Percentiles rank a stretch among this genome's conserved stretches.
phyloP scores from a whole-genome alignment of 2,888 invertebrate genomes.

The Nycteola revayana region DNA sequence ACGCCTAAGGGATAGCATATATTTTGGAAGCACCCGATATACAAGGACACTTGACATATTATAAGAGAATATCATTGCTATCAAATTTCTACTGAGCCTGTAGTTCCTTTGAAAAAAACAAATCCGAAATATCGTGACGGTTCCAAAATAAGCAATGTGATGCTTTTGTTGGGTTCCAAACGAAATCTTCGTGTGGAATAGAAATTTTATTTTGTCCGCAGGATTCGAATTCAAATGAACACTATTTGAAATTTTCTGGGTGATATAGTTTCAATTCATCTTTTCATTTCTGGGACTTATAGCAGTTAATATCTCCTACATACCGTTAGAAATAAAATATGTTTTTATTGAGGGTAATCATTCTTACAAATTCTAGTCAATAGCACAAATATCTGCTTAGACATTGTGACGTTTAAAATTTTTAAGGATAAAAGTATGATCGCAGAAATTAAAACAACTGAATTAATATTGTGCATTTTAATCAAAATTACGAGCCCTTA shows the following conservation, averaged over 20 bases:
- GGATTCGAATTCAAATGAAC: constrained; percentile 15
- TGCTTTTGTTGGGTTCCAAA: constrained; percentile 25
- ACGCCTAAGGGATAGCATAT: no score
- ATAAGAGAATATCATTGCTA: constrained; percentile 24
- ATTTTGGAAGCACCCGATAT: no score
- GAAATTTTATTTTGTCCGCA: constrained; percentile 24
- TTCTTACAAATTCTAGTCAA: no score
- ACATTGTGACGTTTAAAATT: no score
- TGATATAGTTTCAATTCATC: constrained; percentile 30
- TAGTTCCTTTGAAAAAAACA: constrained; percentile 31
- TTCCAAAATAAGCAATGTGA: constrained; percentile 20
- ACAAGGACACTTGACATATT: constrained; percentile 8
- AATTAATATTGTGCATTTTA: no score
- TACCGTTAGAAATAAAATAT: no score
- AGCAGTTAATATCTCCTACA: no score
- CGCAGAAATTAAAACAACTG: no score
- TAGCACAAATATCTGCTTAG: no score
- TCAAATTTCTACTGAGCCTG: constrained; percentile 20
- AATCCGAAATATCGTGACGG: constrained; percentile 25
- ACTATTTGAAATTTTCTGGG: constrained; percentile 19
- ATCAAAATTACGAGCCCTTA: no score
- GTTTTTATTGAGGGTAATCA: no score
- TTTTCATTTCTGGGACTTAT: constrained; percentile 18
- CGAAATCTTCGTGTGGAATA: constrained; percentile 16
- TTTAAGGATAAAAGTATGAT: no score